Conservation (phyloP, 2,113 vertebrate genomes). For the Arenaria interpres region DNA sequence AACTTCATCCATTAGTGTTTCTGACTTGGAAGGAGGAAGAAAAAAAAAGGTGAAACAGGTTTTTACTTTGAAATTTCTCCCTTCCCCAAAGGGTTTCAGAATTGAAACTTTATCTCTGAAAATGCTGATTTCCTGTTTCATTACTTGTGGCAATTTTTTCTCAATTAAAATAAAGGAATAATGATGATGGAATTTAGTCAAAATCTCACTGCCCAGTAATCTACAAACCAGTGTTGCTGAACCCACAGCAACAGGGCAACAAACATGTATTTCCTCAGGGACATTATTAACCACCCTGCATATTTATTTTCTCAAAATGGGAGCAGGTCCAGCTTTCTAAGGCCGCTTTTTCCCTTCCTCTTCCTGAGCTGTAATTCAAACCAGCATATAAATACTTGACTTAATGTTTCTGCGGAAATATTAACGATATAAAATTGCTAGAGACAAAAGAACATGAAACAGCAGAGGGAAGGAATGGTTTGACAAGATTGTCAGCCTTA, state of each 20-base stretch:
- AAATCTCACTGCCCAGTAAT: slow-evolving; percentile 16
- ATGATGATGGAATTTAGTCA: neutral
- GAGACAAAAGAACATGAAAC: slow-evolving; percentile 15
- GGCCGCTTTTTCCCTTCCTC: slow-evolving; percentile 26
- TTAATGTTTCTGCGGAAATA: slow-evolving; percentile 48
- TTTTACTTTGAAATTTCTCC: neutral
- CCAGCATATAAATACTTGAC: slow-evolving; percentile 59
- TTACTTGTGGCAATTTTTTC: slow-evolving; percentile 3
- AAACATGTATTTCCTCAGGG: slow-evolving; percentile 46
- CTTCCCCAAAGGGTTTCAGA: neutral
- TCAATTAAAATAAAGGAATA: slow-evolving; percentile 49
- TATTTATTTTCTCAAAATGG: slow-evolving; percentile 25
- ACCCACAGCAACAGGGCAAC: slow-evolving; percentile 24
- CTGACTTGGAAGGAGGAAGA: neutral
- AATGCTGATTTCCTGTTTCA: neutral
- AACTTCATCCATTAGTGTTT: neutral
- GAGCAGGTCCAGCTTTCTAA: slow-evolving; percentile 47
- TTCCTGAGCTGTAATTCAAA: slow-evolving; percentile 57
- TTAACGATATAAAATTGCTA: neutral
- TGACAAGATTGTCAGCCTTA: slow-evolving; percentile 29
- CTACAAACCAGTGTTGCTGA: neutral
- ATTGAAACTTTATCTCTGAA: slow-evolving; percentile 13
- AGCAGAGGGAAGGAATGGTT: slow-evolving; percentile 6
- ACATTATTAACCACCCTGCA: slow-evolving; percentile 34
- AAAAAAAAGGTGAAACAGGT: neutral